phyloP scores from a whole-genome alignment of 2,888 invertebrate genomes.

The Odiellus spinosus region DNA sequence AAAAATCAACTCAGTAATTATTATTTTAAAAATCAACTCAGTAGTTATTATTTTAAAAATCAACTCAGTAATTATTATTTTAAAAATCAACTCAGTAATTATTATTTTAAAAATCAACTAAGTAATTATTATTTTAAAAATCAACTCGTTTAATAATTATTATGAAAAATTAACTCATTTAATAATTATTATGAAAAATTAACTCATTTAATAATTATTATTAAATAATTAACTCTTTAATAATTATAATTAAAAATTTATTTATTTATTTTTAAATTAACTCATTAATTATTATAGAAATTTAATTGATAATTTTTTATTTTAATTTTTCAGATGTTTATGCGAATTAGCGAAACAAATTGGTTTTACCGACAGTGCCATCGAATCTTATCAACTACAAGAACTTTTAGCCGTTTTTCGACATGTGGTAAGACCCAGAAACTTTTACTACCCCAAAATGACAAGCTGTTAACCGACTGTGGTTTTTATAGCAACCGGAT shows the following conservation, averaged over 20 bases:
- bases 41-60: not conserved
- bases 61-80: not conserved
- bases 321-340: constrained; percentile 46
- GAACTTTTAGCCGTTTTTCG: constrained; percentile 78
- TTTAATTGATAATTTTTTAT: constrained; percentile 1
- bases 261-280: not conserved
- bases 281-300: not conserved
- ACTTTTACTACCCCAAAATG: no score
- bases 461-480: no score
- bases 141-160: not conserved
- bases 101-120: not conserved
- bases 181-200: not conserved
- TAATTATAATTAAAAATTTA: not conserved
- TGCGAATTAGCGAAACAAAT: constrained; percentile 90
- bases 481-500: constrained; percentile 87
- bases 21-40: no score
- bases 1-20: no score
- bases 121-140: not conserved
- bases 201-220: not conserved
- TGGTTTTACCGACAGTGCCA: constrained; percentile 73
- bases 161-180: constrained; percentile 2
- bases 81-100: constrained; percentile 1
- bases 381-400: constrained; percentile 63
- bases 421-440: constrained; percentile 69
- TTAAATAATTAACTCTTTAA: not conserved